Conservation (phyloP, 2,888 invertebrate species). For the Campoplex nolae region DNA sequence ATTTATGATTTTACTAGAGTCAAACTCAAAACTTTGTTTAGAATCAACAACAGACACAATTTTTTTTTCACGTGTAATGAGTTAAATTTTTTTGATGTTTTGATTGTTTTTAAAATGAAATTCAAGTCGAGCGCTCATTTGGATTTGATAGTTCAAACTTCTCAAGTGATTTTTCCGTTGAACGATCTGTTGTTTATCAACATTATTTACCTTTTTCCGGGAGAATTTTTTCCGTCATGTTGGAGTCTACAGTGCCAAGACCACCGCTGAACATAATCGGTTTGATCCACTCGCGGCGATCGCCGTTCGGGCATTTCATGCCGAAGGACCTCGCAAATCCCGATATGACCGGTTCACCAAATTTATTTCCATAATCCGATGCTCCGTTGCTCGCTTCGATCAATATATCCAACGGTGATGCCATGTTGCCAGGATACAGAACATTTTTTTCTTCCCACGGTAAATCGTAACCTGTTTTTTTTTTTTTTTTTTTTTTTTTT, state of each 20-base stretch:
- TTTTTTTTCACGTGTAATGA: not conserved
- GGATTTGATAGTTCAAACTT: not conserved
- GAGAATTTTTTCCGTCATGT: constrained; percentile 91
- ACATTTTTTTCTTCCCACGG: constrained; percentile 92
- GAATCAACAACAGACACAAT: not conserved
- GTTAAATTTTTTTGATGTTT: not conserved
- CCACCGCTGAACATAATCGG: constrained; percentile 99
- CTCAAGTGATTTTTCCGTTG: not conserved
- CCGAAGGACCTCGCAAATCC: constrained; percentile 98
- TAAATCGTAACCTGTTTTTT: constrained; percentile 89
- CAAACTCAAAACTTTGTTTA: not conserved
- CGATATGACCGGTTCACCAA: constrained; percentile 97
- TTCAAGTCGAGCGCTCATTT: not conserved
- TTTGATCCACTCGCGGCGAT: constrained; percentile 97
- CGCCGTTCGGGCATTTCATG: constrained; percentile 87
- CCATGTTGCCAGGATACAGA: constrained; percentile 95
- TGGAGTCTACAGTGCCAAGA: constrained; percentile 94
- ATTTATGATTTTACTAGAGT: not conserved
- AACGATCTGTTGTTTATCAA: not conserved
- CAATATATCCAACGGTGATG: constrained; percentile 94
- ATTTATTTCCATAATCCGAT: constrained; percentile 99
- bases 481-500: constrained; percentile 86
- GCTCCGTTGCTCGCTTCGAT: constrained; percentile 99
- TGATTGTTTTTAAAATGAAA: not conserved
- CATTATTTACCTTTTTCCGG: constrained; percentile 88